Evolutionary conservation across 2,797 vertebrate species (phyloP), one percentile per base, ranked within the genome.

Genomic region (Myripristis murdjan): DNA sequence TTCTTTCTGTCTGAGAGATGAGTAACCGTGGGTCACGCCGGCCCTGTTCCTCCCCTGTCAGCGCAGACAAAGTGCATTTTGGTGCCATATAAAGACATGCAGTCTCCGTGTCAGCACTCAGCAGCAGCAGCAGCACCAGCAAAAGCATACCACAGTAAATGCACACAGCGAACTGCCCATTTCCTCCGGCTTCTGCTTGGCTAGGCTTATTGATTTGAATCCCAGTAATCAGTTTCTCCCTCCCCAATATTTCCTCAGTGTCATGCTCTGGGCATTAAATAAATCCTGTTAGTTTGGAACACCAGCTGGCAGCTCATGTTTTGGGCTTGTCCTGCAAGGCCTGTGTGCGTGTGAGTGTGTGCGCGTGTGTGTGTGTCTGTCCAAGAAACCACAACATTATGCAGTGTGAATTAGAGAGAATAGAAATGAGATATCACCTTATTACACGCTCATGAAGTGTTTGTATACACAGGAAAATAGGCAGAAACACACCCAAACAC

Each of bases 71-170:
- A 92, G 88, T 92, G 85, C 90, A 87, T 87, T 88, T 82, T 71
- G 89, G 87, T 89, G 88, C 89, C 92, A 86, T 89, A 90, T 90
- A 92, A 93, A 94, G 91, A 90, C 86, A 88, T 64, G 58, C 53
- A 81, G 87, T 75, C 79, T 85, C 51, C 7, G 26, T 80, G 86
- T 89, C 89, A 79, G 86, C 85, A 70, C 84, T 84, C 83, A 66
- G 75, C 33, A 35, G 8, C 55, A 56, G 72, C 18, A 74, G 79
- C 55, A 55, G 72, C 18, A 69, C 70, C 52, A 62, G 77, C 75
- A 74, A 78, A 69, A 88, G 87, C 88, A 91, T 90, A 87, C 91
- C 88, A 88, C 81, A 89, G 84, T 86, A 83, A 88, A 89, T 79
- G 86, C 76, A 88, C 82, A 83, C 75, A 82, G 79, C 72, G 47